A percentile compares a stretch with the other conserved stretches of the same genome.
Conservation (phyloP, 2,888 invertebrate species). For the Parthenolecanium corni region DNA sequence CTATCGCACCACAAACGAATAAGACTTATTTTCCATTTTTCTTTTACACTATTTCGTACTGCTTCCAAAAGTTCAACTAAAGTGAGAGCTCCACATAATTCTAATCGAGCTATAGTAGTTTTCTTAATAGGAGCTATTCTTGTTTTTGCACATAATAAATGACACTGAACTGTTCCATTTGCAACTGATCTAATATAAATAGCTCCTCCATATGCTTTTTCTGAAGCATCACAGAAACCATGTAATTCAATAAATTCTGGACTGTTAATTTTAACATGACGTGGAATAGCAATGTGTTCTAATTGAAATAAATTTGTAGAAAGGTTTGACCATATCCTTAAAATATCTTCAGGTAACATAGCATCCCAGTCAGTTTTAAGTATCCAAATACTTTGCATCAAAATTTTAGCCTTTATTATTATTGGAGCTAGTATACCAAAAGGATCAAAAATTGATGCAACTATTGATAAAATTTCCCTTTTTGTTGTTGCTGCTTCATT, state of each 20-base stretch:
- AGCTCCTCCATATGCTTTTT: slow-evolving; percentile 28
- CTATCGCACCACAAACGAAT: slow-evolving; percentile 1
- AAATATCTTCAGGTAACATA: background rate
- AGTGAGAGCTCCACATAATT: slow-evolving; percentile 29
- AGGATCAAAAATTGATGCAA: slow-evolving; percentile 32
- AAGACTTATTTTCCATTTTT: background rate
- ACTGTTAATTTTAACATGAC: background rate
- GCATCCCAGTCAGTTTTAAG: slow-evolving; percentile 2
- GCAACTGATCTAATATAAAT: slow-evolving; percentile 29
- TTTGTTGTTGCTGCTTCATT: slow-evolving; percentile 27
- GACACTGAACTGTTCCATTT: slow-evolving; percentile 39
- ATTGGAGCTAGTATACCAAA: slow-evolving; percentile 29
- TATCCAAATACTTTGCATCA: background rate
- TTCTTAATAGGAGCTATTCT: slow-evolving; percentile 29
- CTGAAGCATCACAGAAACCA: slow-evolving; percentile 31
- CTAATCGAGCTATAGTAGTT: slow-evolving; percentile 26
- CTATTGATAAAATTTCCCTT: slow-evolving; percentile 31
- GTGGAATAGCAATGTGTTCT: background rate
- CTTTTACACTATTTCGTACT: background rate
- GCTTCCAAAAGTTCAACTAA: slow-evolving; percentile 20
- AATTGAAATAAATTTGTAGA: background rate
- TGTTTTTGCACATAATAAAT: slow-evolving; percentile 45
- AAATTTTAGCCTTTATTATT: background rate
- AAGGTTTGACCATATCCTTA: background rate
- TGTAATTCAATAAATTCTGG: slow-evolving; percentile 13